Evolutionary conservation across 2,113 vertebrate genomes (phyloP), one percentile per base, ranked within the genome.

Genomic region (Tetraodon nigroviridis): DNA sequence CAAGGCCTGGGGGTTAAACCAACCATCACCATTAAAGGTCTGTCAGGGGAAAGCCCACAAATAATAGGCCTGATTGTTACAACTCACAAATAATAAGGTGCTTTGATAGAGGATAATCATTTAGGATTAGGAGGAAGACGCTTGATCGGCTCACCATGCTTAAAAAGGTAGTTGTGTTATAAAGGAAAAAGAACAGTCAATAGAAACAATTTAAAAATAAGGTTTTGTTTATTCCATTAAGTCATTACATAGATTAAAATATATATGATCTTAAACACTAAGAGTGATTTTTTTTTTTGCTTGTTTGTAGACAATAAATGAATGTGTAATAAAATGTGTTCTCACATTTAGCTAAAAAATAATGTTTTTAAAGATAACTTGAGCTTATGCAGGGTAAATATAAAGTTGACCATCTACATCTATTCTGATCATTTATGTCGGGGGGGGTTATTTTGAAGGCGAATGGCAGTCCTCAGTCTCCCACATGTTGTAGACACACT

Each of bases 31-130:
- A 88, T 86, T 88, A 85, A 85, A 89, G 84, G 77, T 79, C 84
- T 90, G 90, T 90, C 88, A 89, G 68, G 84, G 87, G 84, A 89
- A 81, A 83, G 87, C 81, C 83, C 84, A 81, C 85, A 86, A 88
- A 91, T 90, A 89, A 89, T 89, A 83, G 86, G 87, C 80, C 89
- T 90, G 89, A 91, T 91, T 71, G 88, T 82, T 88, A 88, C 89
- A 88, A 90, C 86, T 87, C 87, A 87, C 87, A 87, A 88, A 87
- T 90, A 89, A 88, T 88, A 85, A 84, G 81, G 80, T 80, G 78
- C 82, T 89, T 89, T 90, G 87, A 89, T 85, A 83, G 78, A 80
- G 76, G 80, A 86, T 82, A 87, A 87, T 87, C 87, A 88, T 86
- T 88, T 88, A 88, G 82, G 66, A 70, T 58, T 78, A 81, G 85